These are phyloP conservation scores for Penaeus vannamei DNA, from an alignment of 1,140 invertebrate species.

Conservation along the genomic window DNA sequence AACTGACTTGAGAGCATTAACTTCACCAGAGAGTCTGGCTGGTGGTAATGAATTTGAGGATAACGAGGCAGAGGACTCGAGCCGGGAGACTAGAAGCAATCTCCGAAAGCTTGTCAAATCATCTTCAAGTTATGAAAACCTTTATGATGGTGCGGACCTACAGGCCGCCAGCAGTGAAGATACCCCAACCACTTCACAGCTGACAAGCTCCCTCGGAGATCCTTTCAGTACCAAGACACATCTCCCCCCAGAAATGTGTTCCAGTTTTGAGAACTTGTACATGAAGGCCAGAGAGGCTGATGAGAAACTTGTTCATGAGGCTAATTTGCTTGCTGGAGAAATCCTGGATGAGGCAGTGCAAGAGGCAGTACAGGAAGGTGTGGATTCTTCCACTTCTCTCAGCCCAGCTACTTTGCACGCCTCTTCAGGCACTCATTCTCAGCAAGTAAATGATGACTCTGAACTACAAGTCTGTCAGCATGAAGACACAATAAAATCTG, in stretches of 20 bases:
- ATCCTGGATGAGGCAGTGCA: slow-evolving; percentile 56
- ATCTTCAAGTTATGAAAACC: slow-evolving; percentile 67
- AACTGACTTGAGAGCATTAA: slow-evolving; percentile 42
- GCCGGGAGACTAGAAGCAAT: background rate
- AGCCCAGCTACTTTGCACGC: background rate
- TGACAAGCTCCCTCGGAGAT: slow-evolving; percentile 61
- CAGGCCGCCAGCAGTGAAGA: slow-evolving; percentile 48
- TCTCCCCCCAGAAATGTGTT: slow-evolving; percentile 63
- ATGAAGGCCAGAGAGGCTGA: slow-evolving; percentile 53
- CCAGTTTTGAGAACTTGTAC: slow-evolving; percentile 67
- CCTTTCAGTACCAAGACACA: slow-evolving; percentile 61
- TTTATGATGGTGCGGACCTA: slow-evolving; percentile 62
- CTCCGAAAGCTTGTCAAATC: slow-evolving; percentile 55
- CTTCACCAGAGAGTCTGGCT: slow-evolving; percentile 51
- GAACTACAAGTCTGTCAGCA: slow-evolving; percentile 35
- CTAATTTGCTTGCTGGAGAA: slow-evolving; percentile 45
- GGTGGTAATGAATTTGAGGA: slow-evolving; percentile 42
- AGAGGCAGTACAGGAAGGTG: slow-evolving; percentile 42
- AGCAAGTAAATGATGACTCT: slow-evolving; percentile 9
- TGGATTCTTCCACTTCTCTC: background rate
- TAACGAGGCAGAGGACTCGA: slow-evolving; percentile 24
- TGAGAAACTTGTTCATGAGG: slow-evolving; percentile 46
- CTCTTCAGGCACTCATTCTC: slow-evolving; percentile 8
- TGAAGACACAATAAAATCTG: slow-evolving; percentile 34
- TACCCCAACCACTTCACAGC: slow-evolving; percentile 44